Evolutionary conservation across 1,140 invertebrate species (phyloP).

Genomic region (Heliconius melpomene): DNA sequence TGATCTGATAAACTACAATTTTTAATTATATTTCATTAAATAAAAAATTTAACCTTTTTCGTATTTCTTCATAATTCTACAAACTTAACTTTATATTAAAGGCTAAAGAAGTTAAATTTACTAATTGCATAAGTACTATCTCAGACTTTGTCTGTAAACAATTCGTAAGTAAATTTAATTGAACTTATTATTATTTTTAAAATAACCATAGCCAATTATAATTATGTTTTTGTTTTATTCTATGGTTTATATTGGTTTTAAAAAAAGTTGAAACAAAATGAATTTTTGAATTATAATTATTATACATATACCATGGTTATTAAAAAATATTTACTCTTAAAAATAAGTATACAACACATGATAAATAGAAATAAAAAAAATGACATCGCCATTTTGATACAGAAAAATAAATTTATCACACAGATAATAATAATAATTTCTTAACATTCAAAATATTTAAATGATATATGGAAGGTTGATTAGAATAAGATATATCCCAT

Average conservation of each 20-base stretch:
- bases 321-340: background rate
- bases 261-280: constrained; percentile 1
- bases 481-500: background rate
- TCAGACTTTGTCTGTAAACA: constrained; percentile 47
- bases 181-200: background rate
- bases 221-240: background rate
- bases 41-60: constrained; percentile 1
- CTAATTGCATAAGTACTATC: constrained; percentile 45
- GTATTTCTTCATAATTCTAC: constrained; percentile 33
- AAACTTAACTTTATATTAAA: constrained; percentile 34
- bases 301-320: constrained; percentile 14
- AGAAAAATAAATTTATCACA: background rate
- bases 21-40: background rate
- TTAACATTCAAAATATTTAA: constrained; percentile 7
- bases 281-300: background rate
- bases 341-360: background rate
- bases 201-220: constrained; percentile 19
- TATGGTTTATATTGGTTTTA: background rate
- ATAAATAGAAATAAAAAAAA: background rate
- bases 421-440: background rate
- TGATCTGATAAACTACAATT: constrained; percentile 11
- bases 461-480: background rate
- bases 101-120: constrained; percentile 32
- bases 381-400: background rate
- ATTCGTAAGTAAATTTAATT: constrained; percentile 31